Conservation (phyloP, 2,888 invertebrate genomes). For the Eucera pruinosa region DNA sequence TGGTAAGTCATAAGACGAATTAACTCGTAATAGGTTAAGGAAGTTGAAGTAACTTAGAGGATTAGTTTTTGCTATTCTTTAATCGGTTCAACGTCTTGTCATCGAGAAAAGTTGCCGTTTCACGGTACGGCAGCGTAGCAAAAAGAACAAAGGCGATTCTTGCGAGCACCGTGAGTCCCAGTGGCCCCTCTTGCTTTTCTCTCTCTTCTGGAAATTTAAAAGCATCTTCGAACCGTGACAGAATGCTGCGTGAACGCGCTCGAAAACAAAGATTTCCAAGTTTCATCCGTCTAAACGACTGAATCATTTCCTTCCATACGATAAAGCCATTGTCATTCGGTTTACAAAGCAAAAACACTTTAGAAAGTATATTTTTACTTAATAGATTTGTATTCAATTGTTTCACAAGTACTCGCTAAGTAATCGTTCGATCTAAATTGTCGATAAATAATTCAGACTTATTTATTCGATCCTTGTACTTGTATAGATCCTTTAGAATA, state of each 20-base stretch:
- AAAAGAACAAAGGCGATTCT: constrained; percentile 48
- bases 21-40: too few relatives aligned
- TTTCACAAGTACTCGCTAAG: too few relatives aligned
- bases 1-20: too few relatives aligned
- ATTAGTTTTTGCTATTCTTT: constrained; percentile 35
- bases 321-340: background rate
- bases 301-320: background rate
- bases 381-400: too few relatives aligned
- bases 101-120: constrained; percentile 50
- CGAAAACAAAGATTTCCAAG: constrained; percentile 34
- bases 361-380: too few relatives aligned
- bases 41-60: too few relatives aligned
- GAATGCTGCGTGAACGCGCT: constrained; percentile 38
- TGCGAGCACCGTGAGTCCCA: constrained; percentile 2
- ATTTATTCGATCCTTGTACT: too few relatives aligned
- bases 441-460: too few relatives aligned
- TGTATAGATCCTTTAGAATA: too few relatives aligned
- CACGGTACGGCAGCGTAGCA: constrained; percentile 44
- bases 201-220: constrained; percentile 44
- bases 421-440: too few relatives aligned
- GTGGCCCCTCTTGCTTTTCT: constrained; percentile 20
- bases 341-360: background rate
- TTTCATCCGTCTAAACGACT: constrained; percentile 3
- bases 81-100: constrained; percentile 32
- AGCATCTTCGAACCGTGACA: constrained; percentile 48